Conservation (phyloP, 1,140 invertebrate species). For the Hypothenemus hampei region DNA sequence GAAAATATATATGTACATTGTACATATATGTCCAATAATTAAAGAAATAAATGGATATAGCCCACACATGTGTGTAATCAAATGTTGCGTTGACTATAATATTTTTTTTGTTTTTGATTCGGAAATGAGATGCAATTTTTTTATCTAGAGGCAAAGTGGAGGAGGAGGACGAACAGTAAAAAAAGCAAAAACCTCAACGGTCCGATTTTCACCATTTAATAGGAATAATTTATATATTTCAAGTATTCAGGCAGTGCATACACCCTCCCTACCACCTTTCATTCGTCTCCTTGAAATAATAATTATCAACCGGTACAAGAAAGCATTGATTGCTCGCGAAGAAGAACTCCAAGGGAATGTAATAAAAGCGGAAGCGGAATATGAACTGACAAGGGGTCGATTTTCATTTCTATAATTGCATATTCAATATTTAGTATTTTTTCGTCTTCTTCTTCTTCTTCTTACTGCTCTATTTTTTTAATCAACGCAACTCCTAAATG, state of each 20-base stretch:
- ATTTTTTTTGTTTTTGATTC: constrained; percentile 6
- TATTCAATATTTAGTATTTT: too few species aligned
- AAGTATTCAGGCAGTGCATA: constrained; percentile 11
- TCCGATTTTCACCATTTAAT: constrained; percentile 28
- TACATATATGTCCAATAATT: too few species aligned
- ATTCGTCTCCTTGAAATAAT: too few species aligned
- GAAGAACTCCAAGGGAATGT: constrained; percentile 22
- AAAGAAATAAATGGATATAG: too few species aligned
- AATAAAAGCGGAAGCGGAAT: constrained; percentile 18
- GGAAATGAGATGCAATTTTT: constrained; percentile 24
- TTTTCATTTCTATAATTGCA: too few species aligned
- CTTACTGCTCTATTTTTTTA: too few species aligned
- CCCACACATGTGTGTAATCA: too few species aligned
- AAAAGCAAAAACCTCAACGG: constrained; percentile 11
- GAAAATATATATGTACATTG: too few species aligned
- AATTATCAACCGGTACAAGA: constrained; percentile 28
- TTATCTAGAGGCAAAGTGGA: constrained; percentile 5
- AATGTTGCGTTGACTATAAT: too few species aligned
- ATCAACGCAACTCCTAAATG: too few species aligned
- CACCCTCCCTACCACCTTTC: too few species aligned
- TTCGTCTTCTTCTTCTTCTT: too few species aligned
- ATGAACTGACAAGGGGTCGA: constrained; percentile 1
- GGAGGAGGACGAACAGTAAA: constrained; percentile 9
- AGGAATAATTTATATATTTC: constrained; percentile 30
- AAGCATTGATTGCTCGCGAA: constrained; percentile 28